phyloP scores from a whole-genome alignment of 1,140 invertebrate genomes.

The Battus philenor region DNA sequence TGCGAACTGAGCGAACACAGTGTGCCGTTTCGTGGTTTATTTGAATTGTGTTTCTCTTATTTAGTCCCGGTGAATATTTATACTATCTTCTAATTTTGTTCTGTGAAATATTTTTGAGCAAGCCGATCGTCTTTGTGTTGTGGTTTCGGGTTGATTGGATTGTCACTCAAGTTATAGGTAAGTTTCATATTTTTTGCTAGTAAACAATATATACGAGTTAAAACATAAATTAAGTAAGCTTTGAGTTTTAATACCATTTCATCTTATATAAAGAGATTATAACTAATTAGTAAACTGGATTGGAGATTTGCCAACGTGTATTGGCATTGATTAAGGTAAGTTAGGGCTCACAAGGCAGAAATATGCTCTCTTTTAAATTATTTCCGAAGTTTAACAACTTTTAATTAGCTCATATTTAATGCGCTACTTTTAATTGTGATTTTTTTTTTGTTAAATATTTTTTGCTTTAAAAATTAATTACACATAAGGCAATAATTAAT shows the following conservation, averaged over 20 bases:
- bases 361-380: constrained; percentile 10
- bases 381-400: constrained; percentile 6
- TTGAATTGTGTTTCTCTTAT: constrained; percentile 53
- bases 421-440: background rate
- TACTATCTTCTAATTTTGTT: constrained; percentile 50
- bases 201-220: too few species aligned
- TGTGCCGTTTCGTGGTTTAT: constrained; percentile 41
- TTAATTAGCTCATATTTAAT: background rate
- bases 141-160: constrained; percentile 61
- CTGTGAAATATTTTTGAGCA: constrained; percentile 41
- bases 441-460: too few species aligned
- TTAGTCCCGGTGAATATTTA: constrained; percentile 67
- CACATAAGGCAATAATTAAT: too few species aligned
- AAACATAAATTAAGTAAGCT: too few species aligned
- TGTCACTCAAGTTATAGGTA: constrained; percentile 53
- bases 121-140: constrained; percentile 51
- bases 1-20: constrained; percentile 29
- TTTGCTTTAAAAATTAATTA: background rate
- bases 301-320: background rate
- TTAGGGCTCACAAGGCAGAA: constrained; percentile 8
- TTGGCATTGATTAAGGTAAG: constrained; percentile 5
- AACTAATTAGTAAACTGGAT: background rate
- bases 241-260: too few species aligned
- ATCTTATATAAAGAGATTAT: background rate
- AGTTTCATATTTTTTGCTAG: constrained; percentile 27